Evolutionary conservation across 2,113 vertebrate genomes (phyloP), one percentile per base, ranked within the genome.

Genomic region (Ondatra zibethicus): DNA sequence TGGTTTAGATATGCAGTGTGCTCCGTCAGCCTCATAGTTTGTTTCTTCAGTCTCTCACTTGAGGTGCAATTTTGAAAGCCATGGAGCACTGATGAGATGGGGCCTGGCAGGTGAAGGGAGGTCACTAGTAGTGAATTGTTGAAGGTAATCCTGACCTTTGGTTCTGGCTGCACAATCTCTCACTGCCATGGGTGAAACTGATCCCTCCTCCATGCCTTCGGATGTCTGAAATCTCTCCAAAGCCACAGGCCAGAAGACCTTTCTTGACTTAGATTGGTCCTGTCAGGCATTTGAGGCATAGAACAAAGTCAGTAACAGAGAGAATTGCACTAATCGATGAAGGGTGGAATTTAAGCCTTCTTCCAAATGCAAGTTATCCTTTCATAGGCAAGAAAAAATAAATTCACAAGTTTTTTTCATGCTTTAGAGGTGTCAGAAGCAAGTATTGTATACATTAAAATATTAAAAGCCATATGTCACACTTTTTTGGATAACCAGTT

Each of bases 391-490:
- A 91, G 21, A 86, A 75, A 86, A 82, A 93, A 85, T 73, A 75
- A 93, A 76, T 89, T 70, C 52, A 45, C 19, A 92, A 80, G 50
- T 47, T 78, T 94, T 93, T 65, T 14, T 50, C 4, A 50, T 91
- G 94, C 75, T 70, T 89, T 72, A 93, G 82, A 94, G 11, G n/a
- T 92, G 8, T 65, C 65, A 93, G 78, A 81, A 96, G 65, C 39
- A 96, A 95, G 23, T n/a, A 25, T 33, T 55, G 23, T 77, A 72
- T 82, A 86, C 12, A 87, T 81, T 52, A 75, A 72, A 96, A 39
- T 76, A 76, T 52, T 88, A 52, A 82, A 96, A 92, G 29, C 12
- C 10, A 9, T 94, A 84, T 55, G 82, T 76, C n/a, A n/a, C 88
- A 81, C 90, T 86, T 88, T 70, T 95, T 78, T 81, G 85, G 61